phyloP scores from a whole-genome alignment of 2,888 invertebrate species.

The Tachina grossa region DNA sequence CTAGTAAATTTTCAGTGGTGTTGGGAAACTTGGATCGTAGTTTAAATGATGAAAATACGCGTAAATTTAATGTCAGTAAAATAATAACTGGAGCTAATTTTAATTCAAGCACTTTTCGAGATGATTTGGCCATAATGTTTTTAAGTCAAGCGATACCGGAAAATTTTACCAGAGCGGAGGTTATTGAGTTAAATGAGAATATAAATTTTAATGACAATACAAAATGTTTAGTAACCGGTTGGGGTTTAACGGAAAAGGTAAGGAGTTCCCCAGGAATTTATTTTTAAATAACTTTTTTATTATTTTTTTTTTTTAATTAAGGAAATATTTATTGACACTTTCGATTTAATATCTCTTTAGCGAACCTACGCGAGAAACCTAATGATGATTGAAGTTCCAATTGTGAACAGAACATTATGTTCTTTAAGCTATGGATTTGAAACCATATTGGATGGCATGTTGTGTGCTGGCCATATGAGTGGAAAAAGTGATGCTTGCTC shows the following conservation, averaged over 20 bases:
- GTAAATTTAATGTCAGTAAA: slow-evolving; percentile 67
- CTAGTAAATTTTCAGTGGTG: slow-evolving; percentile 72
- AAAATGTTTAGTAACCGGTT: slow-evolving; percentile 73
- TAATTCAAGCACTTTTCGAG: slow-evolving; percentile 65
- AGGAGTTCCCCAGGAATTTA: neutral
- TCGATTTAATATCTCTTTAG: slow-evolving; percentile 22
- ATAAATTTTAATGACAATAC: slow-evolving; percentile 54
- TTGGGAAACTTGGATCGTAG: slow-evolving; percentile 74
- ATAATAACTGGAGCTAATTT: slow-evolving; percentile 67
- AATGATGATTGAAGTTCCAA: slow-evolving; percentile 77
- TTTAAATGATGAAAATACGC: slow-evolving; percentile 60
- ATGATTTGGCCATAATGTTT: slow-evolving; percentile 74
- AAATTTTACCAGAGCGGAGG: slow-evolving; percentile 57
- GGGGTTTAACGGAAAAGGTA: slow-evolving; percentile 75
- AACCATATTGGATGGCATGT: slow-evolving; percentile 73
- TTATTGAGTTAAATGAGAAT: slow-evolving; percentile 72
- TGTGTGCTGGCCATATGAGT: slow-evolving; percentile 75
- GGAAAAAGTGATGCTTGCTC: slow-evolving; percentile 75
- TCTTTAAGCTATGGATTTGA: slow-evolving; percentile 61
- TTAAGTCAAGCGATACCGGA: slow-evolving; percentile 71
- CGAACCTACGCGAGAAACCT: slow-evolving; percentile 66
- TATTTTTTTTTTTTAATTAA: neutral
- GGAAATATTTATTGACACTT: neutral
- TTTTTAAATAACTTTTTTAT: neutral
- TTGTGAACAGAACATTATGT: slow-evolving; percentile 73